phyloP scores from a whole-genome alignment of 2,797 vertebrate species.

The Argyrosomus regius region DNA sequence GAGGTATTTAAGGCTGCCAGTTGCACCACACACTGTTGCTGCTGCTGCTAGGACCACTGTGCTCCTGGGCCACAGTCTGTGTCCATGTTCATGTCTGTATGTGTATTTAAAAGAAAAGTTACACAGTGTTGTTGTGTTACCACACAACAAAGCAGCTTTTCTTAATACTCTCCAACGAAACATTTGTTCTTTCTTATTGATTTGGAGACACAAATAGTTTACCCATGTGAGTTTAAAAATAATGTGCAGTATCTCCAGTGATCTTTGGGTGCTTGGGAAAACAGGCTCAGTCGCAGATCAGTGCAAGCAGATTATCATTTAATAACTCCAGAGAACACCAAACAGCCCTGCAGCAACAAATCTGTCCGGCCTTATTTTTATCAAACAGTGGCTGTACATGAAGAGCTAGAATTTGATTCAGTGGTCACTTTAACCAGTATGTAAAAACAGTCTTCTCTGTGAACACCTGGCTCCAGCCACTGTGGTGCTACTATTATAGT shows the following conservation, averaged over 20 bases:
- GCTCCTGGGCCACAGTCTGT: too few species aligned
- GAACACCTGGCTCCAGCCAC: constrained; percentile 15
- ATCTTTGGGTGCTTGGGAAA: constrained; percentile 12
- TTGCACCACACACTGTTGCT: too few species aligned
- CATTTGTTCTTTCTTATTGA: background rate
- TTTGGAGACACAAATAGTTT: background rate
- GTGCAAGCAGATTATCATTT: constrained; percentile 37
- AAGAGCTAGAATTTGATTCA: constrained; percentile 8
- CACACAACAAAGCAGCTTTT: background rate
- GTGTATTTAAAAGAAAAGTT: too few species aligned
- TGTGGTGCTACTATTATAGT: background rate
- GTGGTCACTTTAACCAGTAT: constrained; percentile 17
- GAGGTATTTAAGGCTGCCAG: too few species aligned
- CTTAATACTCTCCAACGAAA: background rate
- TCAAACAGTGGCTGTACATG: constrained; percentile 30
- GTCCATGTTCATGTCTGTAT: too few species aligned
- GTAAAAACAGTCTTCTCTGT: constrained; percentile 8
- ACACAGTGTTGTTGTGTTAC: too few species aligned
- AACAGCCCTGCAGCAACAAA: constrained; percentile 35
- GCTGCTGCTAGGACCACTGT: too few species aligned
- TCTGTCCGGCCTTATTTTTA: constrained; percentile 24
- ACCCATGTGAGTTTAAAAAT: background rate
- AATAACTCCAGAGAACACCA: constrained; percentile 41
- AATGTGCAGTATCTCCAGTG: background rate
- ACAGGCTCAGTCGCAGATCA: constrained; percentile 30